These are phyloP conservation scores for Rhimphoctona megacephalus DNA, from an alignment of 2,888 invertebrate genomes.

Conservation along the genomic window DNA sequence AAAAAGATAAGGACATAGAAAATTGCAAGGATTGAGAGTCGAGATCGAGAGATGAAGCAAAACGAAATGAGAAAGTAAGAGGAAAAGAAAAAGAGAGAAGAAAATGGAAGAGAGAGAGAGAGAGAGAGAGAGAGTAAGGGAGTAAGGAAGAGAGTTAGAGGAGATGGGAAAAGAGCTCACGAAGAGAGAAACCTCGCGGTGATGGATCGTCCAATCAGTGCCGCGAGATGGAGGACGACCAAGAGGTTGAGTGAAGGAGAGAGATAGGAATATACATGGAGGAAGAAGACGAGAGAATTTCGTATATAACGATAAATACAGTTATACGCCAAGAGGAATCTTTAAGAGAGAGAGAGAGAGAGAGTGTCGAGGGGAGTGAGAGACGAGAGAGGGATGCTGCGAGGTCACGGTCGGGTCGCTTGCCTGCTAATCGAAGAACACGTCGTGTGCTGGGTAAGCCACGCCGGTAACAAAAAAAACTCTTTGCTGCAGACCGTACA, in stretches of 20 bases:
- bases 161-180: constrained; percentile 61
- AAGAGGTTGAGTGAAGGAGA: constrained; percentile 75
- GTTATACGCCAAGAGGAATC: constrained; percentile 21
- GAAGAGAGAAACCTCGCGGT: constrained; percentile 80
- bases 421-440: constrained; percentile 84
- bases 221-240: constrained; percentile 85
- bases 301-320: constrained; percentile 30
- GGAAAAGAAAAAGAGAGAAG: constrained; percentile 57
- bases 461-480: constrained; percentile 73
- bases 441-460: constrained; percentile 71
- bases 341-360: constrained; percentile 23
- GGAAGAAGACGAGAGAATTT: constrained; percentile 64
- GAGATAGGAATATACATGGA: constrained; percentile 66
- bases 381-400: constrained; percentile 75
- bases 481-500: constrained; percentile 64
- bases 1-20: constrained; percentile 36
- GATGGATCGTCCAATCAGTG: constrained; percentile 88
- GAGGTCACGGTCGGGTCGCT: constrained; percentile 85
- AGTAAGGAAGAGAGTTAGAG: constrained; percentile 63
- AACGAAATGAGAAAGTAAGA: constrained; percentile 67
- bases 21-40: constrained; percentile 32
- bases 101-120: constrained; percentile 71
- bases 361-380: constrained; percentile 44
- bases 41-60: constrained; percentile 38
- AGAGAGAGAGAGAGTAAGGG: constrained; percentile 66